Evolutionary conservation across 2,113 vertebrate genomes (phyloP), one percentile per base, ranked within the genome.

Genomic region (Galemys pyrenaicus): DNA sequence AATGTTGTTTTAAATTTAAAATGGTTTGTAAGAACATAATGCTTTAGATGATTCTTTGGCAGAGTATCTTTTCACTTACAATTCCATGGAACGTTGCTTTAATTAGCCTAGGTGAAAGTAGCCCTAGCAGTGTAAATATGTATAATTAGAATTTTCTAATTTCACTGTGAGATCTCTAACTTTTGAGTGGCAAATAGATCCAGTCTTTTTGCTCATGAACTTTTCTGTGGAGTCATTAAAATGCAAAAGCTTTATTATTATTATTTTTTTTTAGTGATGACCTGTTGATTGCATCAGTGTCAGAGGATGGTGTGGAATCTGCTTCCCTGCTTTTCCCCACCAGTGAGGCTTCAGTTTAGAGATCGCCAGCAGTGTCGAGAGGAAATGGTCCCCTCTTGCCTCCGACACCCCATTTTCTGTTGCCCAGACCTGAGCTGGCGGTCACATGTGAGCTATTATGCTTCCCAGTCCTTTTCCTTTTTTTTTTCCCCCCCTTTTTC

Each of bases 161-260:
- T 98, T 98, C 98, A 98, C 98, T 98, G 98, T 98, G 98, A 98
- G 97, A 98, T 98, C 97, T 98, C 97, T 95, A 88, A 98, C 96
- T 97, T 81, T 97, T 93, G 95, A 97, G 95, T 98, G 94, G 94
- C 96, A 94, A 97, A 98, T 96, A 97, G 97, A 88, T 96, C 94
- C 96, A 84, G 97, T 94, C 96, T 97, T 97, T 51, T 87, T 93
- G 95, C 95, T 96, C 91, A 94, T 92, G 82, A 94, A 81, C 65
- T 96, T 94, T 81, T 96, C 94, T 97, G 95, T 96, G 95, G 92
- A 73, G 22, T 94, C 86, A 39, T 82, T 96, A 94, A 91, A 92
- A 95, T 94, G 78, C 92, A 93, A 92, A 94, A 96, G 92, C 96
- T 97, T 92, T 97, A 89, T 96, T n/a, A n/a, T n/a, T n/a, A n/a